Percentiles rank a stretch among this genome's conserved stretches.
phyloP scores from a whole-genome alignment of 2,113 vertebrate genomes.

The Hippocampus guttulatus region DNA sequence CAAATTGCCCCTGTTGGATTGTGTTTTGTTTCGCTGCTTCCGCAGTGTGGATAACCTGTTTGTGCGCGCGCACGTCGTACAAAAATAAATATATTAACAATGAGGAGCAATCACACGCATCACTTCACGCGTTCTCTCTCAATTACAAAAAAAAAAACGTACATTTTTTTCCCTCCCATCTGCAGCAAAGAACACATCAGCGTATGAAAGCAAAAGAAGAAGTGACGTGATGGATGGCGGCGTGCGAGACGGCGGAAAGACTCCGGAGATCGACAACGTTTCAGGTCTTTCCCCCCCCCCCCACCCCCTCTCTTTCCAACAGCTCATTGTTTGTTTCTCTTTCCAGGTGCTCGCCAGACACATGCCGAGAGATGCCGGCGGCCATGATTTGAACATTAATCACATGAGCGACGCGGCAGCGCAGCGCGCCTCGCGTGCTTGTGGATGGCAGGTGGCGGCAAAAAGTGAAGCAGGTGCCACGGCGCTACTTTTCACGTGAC shows the following conservation, averaged over 20 bases:
- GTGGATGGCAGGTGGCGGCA: constrained; percentile 21
- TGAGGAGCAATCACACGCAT: constrained; percentile 26
- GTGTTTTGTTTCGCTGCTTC: constrained; percentile 19
- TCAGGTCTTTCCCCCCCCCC: constrained; percentile 1
- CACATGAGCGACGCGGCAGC: constrained; percentile 8
- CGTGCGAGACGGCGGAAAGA: constrained; percentile 14
- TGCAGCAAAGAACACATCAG: constrained; percentile 15
- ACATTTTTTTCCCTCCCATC: constrained; percentile 18
- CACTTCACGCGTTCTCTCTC: constrained; percentile 1
- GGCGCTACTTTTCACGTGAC: neutral
- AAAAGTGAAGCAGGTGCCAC: constrained; percentile 3
- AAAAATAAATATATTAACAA: constrained; percentile 5
- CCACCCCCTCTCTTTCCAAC: neutral
- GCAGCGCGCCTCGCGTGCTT: constrained; percentile 8
- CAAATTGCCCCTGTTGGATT: constrained; percentile 17
- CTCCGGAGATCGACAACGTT: constrained; percentile 38
- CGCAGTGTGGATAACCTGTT: no score
- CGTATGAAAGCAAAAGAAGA: constrained; percentile 10
- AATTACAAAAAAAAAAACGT: neutral
- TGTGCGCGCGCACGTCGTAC: constrained; percentile 2
- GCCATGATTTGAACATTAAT: constrained; percentile 55
- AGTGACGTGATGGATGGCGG: constrained; percentile 21
- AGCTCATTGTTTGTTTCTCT: constrained; percentile 24
- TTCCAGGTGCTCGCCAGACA: constrained; percentile 35
- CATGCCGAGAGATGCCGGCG: constrained; percentile 9